Evolutionary conservation across 2,113 vertebrate species (phyloP).

Genomic region (Cyprinus carpio): DNA sequence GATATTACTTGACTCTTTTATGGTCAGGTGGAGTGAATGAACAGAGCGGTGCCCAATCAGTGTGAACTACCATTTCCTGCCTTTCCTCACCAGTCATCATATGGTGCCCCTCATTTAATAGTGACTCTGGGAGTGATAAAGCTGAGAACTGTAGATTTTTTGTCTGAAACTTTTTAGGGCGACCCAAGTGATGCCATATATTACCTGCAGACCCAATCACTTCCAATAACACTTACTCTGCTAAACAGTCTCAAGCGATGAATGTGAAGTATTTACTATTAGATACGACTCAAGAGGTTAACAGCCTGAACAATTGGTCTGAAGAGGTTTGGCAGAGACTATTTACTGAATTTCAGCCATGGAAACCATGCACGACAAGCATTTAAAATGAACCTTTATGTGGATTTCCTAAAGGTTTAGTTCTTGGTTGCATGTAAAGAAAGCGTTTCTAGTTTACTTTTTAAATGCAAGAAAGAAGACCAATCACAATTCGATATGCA

Average conservation of each 20-base stretch:
- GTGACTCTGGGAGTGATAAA: slow-evolving; percentile 46
- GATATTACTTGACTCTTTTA: background rate
- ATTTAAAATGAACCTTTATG: background rate
- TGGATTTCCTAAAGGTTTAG: background rate
- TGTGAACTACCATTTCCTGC: background rate
- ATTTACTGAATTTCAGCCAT: background rate
- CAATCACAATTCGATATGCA: too few relatives aligned
- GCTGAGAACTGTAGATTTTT: slow-evolving; percentile 43
- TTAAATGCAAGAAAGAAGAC: too few relatives aligned
- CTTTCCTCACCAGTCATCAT: background rate
- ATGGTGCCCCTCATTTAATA: slow-evolving; percentile 3
- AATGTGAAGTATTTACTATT: slow-evolving; percentile 27
- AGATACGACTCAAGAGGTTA: background rate
- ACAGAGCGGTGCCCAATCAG: slow-evolving; percentile 3
- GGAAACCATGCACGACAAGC: background rate
- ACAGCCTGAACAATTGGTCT: background rate
- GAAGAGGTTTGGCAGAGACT: background rate
- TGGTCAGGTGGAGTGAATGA: slow-evolving; percentile 22
- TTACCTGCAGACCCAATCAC: slow-evolving; percentile 22
- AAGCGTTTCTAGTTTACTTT: too few relatives aligned
- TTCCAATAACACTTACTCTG: background rate
- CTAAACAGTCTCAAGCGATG: slow-evolving; percentile 15
- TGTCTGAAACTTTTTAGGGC: slow-evolving; percentile 2
- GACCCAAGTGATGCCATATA: background rate
- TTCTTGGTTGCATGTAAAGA: background rate